Evolutionary conservation across 1,140 invertebrate genomes (phyloP), one percentile per base, ranked within the genome.

Genomic region (Drosophila asahinai): DNA sequence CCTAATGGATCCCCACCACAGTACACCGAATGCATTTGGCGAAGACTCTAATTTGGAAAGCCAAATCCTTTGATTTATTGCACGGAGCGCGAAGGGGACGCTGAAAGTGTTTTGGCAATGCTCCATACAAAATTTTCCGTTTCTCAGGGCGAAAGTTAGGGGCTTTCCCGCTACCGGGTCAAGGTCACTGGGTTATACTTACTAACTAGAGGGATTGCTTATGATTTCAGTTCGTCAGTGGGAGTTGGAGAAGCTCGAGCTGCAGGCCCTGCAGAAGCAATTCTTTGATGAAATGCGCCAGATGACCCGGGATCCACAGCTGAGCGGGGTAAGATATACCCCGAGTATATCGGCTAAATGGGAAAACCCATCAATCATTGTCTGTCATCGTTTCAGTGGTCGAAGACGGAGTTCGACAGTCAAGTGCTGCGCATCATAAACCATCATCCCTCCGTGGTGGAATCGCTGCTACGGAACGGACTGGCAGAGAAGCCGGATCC

Each of bases 401-500:
- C 40, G 1, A 38, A 63, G 1, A 48, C 57, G 1, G 40, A 64
- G 8, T 82, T 84, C 25, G 65, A 83, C 55, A 71, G 80, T 27
- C 40, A 72, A 52, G 19, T 92, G 7, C 25, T 78, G 15, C 45
- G 61, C 4, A 60, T 83, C 5, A 57, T 92, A 38, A 76, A 91
- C 22, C 22, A 33, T 12, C 64, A 93, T 49, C 57, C 78, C 2
- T n/a, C 67, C 0, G 80, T 65, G 5, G 75, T 93, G 3, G 66
- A 83, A 2, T 79, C 83, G 0, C 66, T 93, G 2, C 30, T 92
- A 5, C 63, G 81, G 9, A 66, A 79, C 0, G 38, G 65, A n/a
- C 22, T 83, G 27, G 70, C 58, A n/a, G 52, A 65, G 5, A 66
- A 67, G n/a, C 33, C 63, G n/a, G 94, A 94, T 77, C 94, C 95